Evolutionary conservation across 2,888 invertebrate genomes (phyloP).

Genomic region (Beris morrisii): DNA sequence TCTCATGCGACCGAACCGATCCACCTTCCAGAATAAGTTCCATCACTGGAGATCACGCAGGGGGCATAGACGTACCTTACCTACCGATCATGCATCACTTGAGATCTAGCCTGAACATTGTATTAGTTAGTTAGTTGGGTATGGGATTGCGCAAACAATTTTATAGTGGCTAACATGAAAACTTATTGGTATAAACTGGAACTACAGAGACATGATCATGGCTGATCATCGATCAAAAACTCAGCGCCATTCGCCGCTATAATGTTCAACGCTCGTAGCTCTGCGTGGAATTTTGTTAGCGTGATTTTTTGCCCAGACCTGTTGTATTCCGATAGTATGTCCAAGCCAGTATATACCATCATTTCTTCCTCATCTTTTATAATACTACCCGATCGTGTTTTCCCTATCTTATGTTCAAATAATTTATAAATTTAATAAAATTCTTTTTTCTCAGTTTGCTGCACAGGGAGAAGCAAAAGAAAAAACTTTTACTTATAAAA

Average conservation of each 20-base stretch:
- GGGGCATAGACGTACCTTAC: no score
- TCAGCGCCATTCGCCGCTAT: slow-evolving; percentile 34
- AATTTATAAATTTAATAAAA: slow-evolving; percentile 11
- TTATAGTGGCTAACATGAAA: slow-evolving; percentile 8
- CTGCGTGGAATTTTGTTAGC: slow-evolving; percentile 22
- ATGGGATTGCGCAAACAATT: slow-evolving; percentile 2
- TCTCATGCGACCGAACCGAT: slow-evolving; percentile 3
- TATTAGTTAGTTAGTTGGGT: neutral
- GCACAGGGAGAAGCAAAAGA: neutral
- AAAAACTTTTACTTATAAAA: no score
- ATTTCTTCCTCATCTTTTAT: slow-evolving; percentile 1
- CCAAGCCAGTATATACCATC: slow-evolving; percentile 10
- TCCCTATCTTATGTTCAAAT: neutral
- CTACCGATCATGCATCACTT: slow-evolving; percentile 13
- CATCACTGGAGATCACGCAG: no score
- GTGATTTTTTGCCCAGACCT: slow-evolving; percentile 11
- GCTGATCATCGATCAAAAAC: slow-evolving; percentile 38
- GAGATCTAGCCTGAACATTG: neutral
- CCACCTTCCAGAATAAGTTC: no score
- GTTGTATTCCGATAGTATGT: slow-evolving; percentile 1
- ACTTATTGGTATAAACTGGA: slow-evolving; percentile 16
- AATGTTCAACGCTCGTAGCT: slow-evolving; percentile 7
- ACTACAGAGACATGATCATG: slow-evolving; percentile 33
- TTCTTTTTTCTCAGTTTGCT: neutral
- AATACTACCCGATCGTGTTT: neutral